Evolutionary conservation across 2,797 vertebrate species (phyloP).

Genomic region (Danio aesculapii): DNA sequence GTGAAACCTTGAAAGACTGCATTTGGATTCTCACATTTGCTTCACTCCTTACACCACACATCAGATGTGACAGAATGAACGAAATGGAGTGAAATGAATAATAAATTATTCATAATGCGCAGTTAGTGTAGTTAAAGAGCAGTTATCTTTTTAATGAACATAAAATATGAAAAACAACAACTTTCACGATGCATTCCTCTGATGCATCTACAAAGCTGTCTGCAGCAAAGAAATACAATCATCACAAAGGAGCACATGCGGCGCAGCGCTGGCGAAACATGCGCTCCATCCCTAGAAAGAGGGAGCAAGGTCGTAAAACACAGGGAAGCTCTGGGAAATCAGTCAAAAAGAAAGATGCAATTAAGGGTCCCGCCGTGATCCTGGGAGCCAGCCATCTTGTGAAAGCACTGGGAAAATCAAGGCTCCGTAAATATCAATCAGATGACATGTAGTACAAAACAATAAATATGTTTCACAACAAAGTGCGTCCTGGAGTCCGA

Average conservation of each 20-base stretch:
- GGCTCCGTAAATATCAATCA: slow-evolving; percentile 36
- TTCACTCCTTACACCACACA: too few species aligned
- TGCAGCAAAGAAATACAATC: neutral
- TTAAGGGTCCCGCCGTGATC: slow-evolving; percentile 43
- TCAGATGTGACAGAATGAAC: too few species aligned
- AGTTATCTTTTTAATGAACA: too few species aligned
- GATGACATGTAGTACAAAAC: slow-evolving; percentile 44
- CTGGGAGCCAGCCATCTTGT: slow-evolving; percentile 48
- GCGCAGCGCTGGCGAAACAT: slow-evolving; percentile 32
- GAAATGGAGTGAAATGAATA: too few species aligned
- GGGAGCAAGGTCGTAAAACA: slow-evolving; percentile 53
- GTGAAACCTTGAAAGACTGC: too few species aligned
- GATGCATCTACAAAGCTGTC: neutral
- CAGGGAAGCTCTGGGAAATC: slow-evolving; percentile 57
- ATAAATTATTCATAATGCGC: too few species aligned
- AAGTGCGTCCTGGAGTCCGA: slow-evolving; percentile 5
- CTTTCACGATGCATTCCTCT: neutral
- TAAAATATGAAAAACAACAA: slow-evolving; percentile 4
- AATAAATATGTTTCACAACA: slow-evolving; percentile 47
- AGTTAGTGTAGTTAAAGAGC: too few species aligned
- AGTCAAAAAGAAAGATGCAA: slow-evolving; percentile 55
- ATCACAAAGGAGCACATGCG: neutral
- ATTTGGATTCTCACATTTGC: too few species aligned
- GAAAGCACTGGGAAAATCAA: slow-evolving; percentile 38
- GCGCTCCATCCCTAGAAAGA: slow-evolving; percentile 59